Evolutionary conservation across 1,140 invertebrate genomes (phyloP).

Genomic region (Drosophila takahashii): DNA sequence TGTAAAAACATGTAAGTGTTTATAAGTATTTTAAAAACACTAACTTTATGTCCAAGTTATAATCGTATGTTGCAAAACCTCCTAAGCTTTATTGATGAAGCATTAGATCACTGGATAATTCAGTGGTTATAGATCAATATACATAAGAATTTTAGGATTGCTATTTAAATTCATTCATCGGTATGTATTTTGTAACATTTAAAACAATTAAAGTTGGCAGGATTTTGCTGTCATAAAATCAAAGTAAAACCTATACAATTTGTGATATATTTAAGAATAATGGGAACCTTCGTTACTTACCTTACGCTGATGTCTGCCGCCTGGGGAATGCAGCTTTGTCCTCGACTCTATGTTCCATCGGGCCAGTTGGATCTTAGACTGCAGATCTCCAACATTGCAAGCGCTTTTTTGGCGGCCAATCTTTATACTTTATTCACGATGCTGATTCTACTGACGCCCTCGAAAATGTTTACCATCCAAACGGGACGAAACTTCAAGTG

Average conservation of each 20-base stretch:
- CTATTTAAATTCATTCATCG: no score
- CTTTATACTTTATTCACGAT: slow-evolving; percentile 1
- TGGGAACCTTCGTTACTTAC: background rate
- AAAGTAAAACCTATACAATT: background rate
- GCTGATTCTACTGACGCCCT: background rate
- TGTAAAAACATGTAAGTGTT: no score
- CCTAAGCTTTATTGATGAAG: no score
- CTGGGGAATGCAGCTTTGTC: slow-evolving; percentile 14
- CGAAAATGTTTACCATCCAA: background rate
- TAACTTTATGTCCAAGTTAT: no score
- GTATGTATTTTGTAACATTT: no score
- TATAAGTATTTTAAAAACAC: no score
- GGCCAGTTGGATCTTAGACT: background rate
- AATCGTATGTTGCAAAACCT: no score
- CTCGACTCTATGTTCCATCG: background rate
- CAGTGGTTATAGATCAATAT: no score
- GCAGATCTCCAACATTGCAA: background rate
- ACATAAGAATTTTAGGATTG: no score
- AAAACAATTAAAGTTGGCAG: background rate
- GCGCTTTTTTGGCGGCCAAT: slow-evolving; percentile 5
- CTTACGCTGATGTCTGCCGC: background rate
- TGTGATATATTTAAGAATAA: background rate
- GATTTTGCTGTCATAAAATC: background rate
- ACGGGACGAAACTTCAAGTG: background rate
- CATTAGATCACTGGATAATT: no score